Percentiles rank a stretch among this genome's conserved stretches.
phyloP scores from a whole-genome alignment of 2,797 vertebrate species.

The Rhabdomys pumilio region DNA sequence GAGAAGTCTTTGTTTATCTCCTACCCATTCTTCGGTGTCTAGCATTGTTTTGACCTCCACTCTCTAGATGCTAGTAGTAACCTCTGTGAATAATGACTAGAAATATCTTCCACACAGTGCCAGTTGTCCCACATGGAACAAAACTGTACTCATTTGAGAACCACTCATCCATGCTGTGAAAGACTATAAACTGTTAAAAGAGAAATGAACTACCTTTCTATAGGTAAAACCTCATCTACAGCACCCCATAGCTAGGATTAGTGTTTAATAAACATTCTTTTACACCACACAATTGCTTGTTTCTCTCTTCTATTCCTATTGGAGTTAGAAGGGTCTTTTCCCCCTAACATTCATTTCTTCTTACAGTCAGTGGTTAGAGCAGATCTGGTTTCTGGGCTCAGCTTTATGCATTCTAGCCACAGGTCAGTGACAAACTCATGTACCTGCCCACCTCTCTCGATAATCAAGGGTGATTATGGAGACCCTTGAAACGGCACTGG shows the following conservation, averaged over 20 bases:
- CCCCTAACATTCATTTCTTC: not conserved
- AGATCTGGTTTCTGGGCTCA: not conserved
- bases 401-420: not conserved
- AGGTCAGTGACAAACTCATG: not conserved
- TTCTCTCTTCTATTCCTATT: not conserved
- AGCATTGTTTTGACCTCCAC: not conserved
- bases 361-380: not conserved
- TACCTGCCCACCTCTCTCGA: not conserved
- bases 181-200: slow-evolving; percentile 23
- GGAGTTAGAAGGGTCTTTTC: not conserved
- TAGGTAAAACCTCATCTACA: not conserved
- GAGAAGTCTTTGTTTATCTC: not conserved
- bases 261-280: slow-evolving; percentile 2
- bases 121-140: not conserved
- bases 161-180: not conserved
- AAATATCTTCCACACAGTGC: slow-evolving; percentile 1
- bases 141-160: not conserved
- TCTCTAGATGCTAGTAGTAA: not conserved
- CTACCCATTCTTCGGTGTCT: not conserved
- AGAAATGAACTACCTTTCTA: not conserved
- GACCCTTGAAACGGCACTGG: not conserved
- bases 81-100: not conserved
- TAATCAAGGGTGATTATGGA: not conserved
- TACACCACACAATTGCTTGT: not conserved
- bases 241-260: not conserved